phyloP scores from a whole-genome alignment of 2,113 vertebrate genomes.

The Pterocles orientalis region DNA sequence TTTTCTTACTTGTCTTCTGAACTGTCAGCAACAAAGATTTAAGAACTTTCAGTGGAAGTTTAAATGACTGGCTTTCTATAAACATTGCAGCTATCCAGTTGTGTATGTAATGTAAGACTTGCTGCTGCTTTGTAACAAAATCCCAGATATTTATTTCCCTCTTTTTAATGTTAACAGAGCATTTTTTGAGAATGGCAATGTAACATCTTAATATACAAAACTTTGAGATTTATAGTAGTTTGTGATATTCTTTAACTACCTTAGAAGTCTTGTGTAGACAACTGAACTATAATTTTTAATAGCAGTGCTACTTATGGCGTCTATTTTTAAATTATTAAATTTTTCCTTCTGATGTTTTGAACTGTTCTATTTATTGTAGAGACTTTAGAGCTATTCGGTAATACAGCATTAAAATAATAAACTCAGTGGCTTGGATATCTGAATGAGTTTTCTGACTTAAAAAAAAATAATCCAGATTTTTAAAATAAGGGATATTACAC shows the following conservation, averaged over 20 bases:
- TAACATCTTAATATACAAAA: not conserved
- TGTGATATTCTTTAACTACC: not conserved
- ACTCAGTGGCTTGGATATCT: not conserved
- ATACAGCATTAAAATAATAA: not conserved
- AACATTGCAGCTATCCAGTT: not conserved
- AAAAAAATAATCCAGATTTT: not conserved
- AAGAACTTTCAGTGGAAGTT: slow-evolving; percentile 10
- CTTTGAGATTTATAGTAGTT: not conserved
- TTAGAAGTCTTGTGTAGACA: not conserved
- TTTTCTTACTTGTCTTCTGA: slow-evolving; percentile 20
- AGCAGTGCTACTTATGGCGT: not conserved
- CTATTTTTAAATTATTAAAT: not conserved
- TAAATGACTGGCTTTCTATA: slow-evolving; percentile 18
- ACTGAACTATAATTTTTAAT: not conserved
- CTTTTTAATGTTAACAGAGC: not conserved
- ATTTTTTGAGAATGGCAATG: not conserved
- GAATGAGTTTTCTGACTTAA: not conserved
- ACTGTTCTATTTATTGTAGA: not conserved
- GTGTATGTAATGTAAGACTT: not conserved
- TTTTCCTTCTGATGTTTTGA: not conserved
- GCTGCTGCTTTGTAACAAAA: not conserved
- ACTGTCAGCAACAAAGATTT: slow-evolving; percentile 42
- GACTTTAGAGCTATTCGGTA: not conserved
- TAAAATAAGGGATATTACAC: not conserved
- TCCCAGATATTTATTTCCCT: not conserved